Evolutionary conservation across 2,888 invertebrate species (phyloP), one percentile per base, ranked within the genome.

Genomic region (Drosophila acutilabella): DNA sequence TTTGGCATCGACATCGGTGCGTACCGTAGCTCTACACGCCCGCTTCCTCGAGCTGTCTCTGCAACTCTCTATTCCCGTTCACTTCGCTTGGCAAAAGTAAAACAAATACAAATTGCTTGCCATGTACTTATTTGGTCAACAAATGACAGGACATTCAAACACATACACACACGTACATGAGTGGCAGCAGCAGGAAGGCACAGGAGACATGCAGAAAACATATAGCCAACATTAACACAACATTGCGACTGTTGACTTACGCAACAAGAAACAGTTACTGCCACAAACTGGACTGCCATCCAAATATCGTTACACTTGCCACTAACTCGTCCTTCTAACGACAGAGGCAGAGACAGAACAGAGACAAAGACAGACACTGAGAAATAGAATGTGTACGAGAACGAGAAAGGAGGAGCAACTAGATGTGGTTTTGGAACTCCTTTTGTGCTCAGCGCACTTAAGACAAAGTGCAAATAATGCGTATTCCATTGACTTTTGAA

Each of bases 121-220:
- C 88, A 80, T 76, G 88, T 89, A 89, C 86, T 89, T 89, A 89
- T 86, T 89, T 86, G 89, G 89, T 89, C 88, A 88, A 85, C 86
- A 86, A 89, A 88, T 88, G 88, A 83, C 88, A 89, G 86, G 67
- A 82, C 88, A 88, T 71, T 79, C 65, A 58, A 65, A 56, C 70
- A 62, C 36, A 42, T 50, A 52, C 6, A 41, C 23, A 30, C 50
- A 40, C 38, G 38, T 23, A 14, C 20, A 44, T 40, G 20, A 36
- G 40, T 51, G 20, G 53, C 8, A 23, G 36, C 26, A 57, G 45
- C 13, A 61, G 57, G 44, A 30, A 50, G 48, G 64, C 41, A 30
- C 38, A 44, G 50, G 59, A 52, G 36, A 48, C 26, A 52, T 64
- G 44, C 61, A 58, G 75, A 71, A 64, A 85, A 80, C 74, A 77